Evolutionary conservation across 2,113 vertebrate genomes (phyloP).

Genomic region (Apteryx owenii): DNA sequence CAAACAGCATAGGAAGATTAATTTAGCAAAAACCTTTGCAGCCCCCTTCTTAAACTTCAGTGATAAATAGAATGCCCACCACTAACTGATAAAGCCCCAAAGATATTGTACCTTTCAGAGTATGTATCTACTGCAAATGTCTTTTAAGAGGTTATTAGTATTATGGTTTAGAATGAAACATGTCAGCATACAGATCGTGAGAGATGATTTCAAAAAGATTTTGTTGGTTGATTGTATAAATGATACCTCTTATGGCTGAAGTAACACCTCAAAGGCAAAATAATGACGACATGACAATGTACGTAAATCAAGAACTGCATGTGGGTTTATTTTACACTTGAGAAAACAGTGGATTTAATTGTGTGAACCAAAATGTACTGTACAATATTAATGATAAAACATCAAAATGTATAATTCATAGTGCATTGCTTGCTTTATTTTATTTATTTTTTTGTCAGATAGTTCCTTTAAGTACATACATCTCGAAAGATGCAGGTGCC

Average conservation of each 20-base stretch:
- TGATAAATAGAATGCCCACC: not conserved
- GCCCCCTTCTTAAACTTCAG: not conserved
- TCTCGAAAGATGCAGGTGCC: conserved; percentile 89
- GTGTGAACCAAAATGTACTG: conserved; percentile 92
- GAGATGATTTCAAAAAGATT: conserved; percentile 30
- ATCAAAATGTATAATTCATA: conserved; percentile 92
- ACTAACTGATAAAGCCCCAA: not conserved
- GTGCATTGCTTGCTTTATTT: conserved; percentile 88
- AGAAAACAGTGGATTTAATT: conserved; percentile 93
- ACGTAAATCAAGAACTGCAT: conserved; percentile 94
- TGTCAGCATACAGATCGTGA: conserved; percentile 22
- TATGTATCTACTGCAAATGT: not conserved
- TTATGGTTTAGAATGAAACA: not conserved
- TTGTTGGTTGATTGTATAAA: conserved; percentile 41
- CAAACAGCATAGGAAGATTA: not conserved
- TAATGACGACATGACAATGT: conserved; percentile 84
- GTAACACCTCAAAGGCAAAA: conserved; percentile 70
- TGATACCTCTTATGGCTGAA: conserved; percentile 57
- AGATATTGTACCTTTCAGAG: not conserved
- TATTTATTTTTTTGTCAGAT: conserved; percentile 83
- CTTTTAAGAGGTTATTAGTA: conserved; percentile 24
- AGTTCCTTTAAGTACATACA: conserved; percentile 88
- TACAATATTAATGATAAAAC: conserved; percentile 94
- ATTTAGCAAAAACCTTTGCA: not conserved
- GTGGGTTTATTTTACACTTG: conserved; percentile 99